phyloP scores from a whole-genome alignment of 2,888 invertebrate species.

The Ethmia dodecea region DNA sequence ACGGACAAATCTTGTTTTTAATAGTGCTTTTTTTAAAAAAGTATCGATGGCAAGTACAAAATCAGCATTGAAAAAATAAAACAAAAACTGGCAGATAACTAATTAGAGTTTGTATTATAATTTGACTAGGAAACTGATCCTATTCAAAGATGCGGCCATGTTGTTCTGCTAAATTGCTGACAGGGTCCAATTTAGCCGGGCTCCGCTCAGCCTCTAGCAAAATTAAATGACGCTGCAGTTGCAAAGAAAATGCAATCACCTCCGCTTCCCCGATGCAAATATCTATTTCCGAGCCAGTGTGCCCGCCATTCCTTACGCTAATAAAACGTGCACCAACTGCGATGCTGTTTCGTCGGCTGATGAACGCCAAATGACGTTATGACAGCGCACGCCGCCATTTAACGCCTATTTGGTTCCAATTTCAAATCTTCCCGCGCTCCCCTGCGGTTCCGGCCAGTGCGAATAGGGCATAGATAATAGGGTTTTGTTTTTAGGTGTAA shows the following conservation, averaged over 20 bases:
- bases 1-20: too few relatives aligned
- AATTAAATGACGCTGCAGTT: conserved; percentile 70
- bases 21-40: too few relatives aligned
- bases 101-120: too few relatives aligned
- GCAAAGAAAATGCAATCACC: conserved; percentile 76
- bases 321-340: conserved; percentile 74
- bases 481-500: conserved; percentile 52
- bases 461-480: conserved; percentile 65
- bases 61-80: too few relatives aligned
- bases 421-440: conserved; percentile 76
- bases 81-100: too few relatives aligned
- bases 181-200: conserved; percentile 27
- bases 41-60: too few relatives aligned
- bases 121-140: too few relatives aligned
- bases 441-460: conserved; percentile 65
- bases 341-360: conserved; percentile 74
- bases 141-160: too few relatives aligned
- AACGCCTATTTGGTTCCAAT: conserved; percentile 82
- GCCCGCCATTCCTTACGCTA: conserved; percentile 76
- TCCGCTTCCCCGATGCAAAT: conserved; percentile 67
- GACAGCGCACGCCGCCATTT: conserved; percentile 79
- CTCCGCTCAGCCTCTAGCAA: conserved; percentile 46
- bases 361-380: conserved; percentile 77
- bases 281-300: conserved; percentile 71
- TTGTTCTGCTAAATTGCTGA: too few relatives aligned